A percentile compares a stretch with the other conserved stretches of the same genome.
These are phyloP conservation scores for Drosophila melanogaster DNA, from an alignment of 1,140 invertebrate species.

Conservation along the genomic window Release_6_plus_ISO1_MT NC_004354.4:15342501-15343000, in stretches of 20 bases:
- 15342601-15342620: too few species aligned
- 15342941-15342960: background rate
- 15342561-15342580: background rate
- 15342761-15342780: constrained; percentile 61
- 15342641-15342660: too few species aligned
- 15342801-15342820: constrained; percentile 47
- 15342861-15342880: background rate
- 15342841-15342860: background rate
- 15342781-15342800: constrained; percentile 46
- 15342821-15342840: constrained; percentile 14
- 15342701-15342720: background rate
- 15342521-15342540: background rate
- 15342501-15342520: background rate
- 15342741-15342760: constrained; percentile 23
- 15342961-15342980: constrained; percentile 28
- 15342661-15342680: too few species aligned
- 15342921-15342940: too few species aligned
- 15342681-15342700: too few species aligned
- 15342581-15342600: background rate
- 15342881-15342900: too few species aligned
- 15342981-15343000: constrained; percentile 1
- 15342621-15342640: too few species aligned
- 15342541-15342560: background rate
- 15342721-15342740: background rate
- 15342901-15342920: too few species aligned